A percentile compares a stretch with the other conserved stretches of the same genome.
These are phyloP conservation scores for Poeciliopsis infans DNA, from an alignment of 2,797 vertebrate species.

Conservation along the genomic window DNA sequence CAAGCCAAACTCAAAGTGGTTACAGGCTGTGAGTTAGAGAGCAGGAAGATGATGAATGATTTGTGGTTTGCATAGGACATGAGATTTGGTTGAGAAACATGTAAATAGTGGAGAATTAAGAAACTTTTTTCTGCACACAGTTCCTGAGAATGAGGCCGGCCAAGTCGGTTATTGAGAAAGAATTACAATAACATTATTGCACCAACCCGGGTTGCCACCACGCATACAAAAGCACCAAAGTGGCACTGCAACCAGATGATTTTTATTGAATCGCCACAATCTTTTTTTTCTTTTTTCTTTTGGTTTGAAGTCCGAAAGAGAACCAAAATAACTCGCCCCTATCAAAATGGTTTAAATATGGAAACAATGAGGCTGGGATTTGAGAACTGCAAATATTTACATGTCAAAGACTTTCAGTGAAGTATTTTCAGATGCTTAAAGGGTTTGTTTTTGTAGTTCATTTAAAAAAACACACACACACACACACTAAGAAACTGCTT, in stretches of 20 bases:
- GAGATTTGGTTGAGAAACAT: conserved; percentile 62
- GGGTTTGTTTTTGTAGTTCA: neutral
- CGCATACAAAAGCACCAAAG: conserved; percentile 18
- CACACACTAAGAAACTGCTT: neutral
- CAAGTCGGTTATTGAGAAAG: conserved; percentile 47
- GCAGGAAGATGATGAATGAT: conserved; percentile 29
- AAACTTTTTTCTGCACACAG: conserved; percentile 33
- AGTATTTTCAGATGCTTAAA: conserved; percentile 1
- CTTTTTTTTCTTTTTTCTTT: neutral
- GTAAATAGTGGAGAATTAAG: conserved; percentile 39
- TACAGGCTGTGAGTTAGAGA: conserved; percentile 23
- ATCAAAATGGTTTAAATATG: neutral
- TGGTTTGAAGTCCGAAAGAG: neutral
- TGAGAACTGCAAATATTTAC: conserved; percentile 18
- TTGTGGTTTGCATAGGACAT: conserved; percentile 44
- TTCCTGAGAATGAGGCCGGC: conserved; percentile 37
- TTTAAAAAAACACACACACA: neutral
- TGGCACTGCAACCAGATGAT: neutral
- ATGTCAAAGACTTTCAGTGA: neutral
- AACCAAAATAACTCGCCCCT: neutral
- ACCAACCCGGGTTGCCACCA: neutral
- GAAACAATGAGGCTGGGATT: neutral
- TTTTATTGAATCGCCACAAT: neutral
- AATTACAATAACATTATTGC: conserved; percentile 34
- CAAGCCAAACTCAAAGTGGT: conserved; percentile 19